Percentiles rank a stretch among this genome's conserved stretches.
Evolutionary conservation across 2,113 vertebrate genomes (phyloP).

Genomic region (Notarius lentiginosus): DNA sequence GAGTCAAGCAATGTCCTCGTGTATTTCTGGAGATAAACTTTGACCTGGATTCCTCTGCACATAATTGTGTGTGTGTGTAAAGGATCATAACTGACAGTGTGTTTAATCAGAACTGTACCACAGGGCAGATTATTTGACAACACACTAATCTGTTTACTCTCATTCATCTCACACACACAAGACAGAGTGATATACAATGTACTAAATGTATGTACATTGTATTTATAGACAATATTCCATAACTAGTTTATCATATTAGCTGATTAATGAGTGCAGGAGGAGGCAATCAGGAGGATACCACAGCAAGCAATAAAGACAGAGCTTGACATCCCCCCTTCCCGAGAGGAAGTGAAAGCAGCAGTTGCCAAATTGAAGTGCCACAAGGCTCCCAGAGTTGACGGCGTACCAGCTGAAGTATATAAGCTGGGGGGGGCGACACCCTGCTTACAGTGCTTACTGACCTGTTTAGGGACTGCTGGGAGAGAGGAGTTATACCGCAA

Average conservation of each 20-base stretch:
- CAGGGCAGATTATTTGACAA: not conserved
- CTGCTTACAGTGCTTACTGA: too few relatives aligned
- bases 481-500: too few relatives aligned
- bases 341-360: too few relatives aligned
- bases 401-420: too few relatives aligned
- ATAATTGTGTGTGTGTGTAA: not conserved
- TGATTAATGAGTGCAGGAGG: not conserved
- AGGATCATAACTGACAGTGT: not conserved
- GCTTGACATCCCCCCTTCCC: too few relatives aligned
- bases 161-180: not conserved
- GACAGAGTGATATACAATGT: not conserved
- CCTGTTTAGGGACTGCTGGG: too few relatives aligned
- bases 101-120: not conserved
- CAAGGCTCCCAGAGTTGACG: too few relatives aligned
- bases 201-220: not conserved
- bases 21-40: not conserved
- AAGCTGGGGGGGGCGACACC: too few relatives aligned
- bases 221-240: not conserved
- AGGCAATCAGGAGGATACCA: too few relatives aligned
- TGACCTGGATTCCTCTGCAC: conserved; percentile 13
- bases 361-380: too few relatives aligned
- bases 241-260: not conserved
- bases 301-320: too few relatives aligned
- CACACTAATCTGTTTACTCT: not conserved
- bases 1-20: not conserved